Evolutionary conservation across 2,888 invertebrate genomes (phyloP).

Genomic region (Adelphocoris suturalis): DNA sequence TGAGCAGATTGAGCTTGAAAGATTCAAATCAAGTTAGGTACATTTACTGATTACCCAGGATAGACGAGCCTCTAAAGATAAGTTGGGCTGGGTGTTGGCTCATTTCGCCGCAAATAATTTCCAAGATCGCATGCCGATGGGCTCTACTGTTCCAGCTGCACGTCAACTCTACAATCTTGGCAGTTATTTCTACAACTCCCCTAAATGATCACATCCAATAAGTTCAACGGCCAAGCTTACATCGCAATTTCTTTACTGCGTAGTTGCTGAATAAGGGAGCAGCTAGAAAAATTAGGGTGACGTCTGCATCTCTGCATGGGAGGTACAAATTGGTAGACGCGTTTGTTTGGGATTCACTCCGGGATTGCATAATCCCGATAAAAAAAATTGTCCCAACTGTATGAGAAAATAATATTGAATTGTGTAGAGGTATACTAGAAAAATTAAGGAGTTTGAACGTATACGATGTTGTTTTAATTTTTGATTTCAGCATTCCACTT

Average conservation of each 20-base stretch:
- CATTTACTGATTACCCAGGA: neutral
- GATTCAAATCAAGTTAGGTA: neutral
- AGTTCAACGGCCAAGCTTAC: neutral
- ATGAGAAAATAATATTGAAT: too few species aligned
- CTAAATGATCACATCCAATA: neutral
- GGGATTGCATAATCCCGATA: too few species aligned
- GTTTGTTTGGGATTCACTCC: too few species aligned
- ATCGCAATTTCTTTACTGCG: neutral
- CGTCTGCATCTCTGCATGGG: too few species aligned
- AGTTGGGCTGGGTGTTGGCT: neutral
- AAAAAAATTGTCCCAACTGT: too few species aligned
- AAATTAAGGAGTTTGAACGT: too few species aligned
- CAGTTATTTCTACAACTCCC: neutral
- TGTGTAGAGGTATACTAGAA: too few species aligned
- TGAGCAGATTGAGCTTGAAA: neutral
- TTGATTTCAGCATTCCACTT: too few species aligned
- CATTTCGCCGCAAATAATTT: neutral
- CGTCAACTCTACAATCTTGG: neutral
- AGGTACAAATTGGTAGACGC: too few species aligned
- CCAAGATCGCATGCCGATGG: constrained; percentile 13
- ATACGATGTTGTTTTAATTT: too few species aligned
- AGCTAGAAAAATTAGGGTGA: too few species aligned
- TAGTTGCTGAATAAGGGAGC: too few species aligned
- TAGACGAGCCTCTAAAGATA: neutral
- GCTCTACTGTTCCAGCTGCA: neutral